Percentiles rank a stretch among this genome's conserved stretches.
phyloP scores from a whole-genome alignment of 2,113 vertebrate genomes.

The Raphicerus campestris region DNA sequence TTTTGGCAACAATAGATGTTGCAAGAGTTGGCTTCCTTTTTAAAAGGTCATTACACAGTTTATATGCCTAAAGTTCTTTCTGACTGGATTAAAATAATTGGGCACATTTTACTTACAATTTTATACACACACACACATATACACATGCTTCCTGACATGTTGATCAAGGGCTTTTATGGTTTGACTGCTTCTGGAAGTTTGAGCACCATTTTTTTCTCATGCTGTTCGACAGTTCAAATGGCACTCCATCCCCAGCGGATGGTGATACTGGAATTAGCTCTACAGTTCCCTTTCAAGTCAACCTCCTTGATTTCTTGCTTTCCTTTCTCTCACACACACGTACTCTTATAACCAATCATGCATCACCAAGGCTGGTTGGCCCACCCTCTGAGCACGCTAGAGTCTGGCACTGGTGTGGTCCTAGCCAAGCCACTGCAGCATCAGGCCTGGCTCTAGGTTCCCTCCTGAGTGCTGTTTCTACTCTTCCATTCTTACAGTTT shows the following conservation, averaged over 20 bases:
- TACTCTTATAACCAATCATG: too few relatives aligned
- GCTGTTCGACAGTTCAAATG: not conserved
- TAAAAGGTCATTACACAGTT: not conserved
- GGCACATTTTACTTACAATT: not conserved
- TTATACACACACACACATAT: not conserved
- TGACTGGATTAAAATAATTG: not conserved
- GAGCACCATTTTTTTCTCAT: not conserved
- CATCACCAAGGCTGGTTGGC: not conserved
- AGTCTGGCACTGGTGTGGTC: not conserved
- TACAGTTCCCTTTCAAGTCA: not conserved
- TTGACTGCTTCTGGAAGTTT: not conserved
- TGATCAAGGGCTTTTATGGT: not conserved
- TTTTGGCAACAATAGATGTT: not conserved
- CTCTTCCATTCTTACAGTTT: not conserved
- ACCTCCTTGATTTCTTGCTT: not conserved
- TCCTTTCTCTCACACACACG: not conserved
- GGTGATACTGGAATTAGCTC: not conserved
- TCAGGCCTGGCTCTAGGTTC: not conserved
- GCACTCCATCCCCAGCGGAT: not conserved
- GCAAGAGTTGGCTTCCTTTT: conserved; percentile 1
- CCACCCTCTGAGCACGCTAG: not conserved
- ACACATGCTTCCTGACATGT: not conserved
- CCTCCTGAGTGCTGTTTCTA: not conserved
- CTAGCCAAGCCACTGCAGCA: not conserved
- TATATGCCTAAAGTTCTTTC: not conserved